Conservation (phyloP, 2,888 invertebrate genomes). For the Glaucopsyche alexis region DNA sequence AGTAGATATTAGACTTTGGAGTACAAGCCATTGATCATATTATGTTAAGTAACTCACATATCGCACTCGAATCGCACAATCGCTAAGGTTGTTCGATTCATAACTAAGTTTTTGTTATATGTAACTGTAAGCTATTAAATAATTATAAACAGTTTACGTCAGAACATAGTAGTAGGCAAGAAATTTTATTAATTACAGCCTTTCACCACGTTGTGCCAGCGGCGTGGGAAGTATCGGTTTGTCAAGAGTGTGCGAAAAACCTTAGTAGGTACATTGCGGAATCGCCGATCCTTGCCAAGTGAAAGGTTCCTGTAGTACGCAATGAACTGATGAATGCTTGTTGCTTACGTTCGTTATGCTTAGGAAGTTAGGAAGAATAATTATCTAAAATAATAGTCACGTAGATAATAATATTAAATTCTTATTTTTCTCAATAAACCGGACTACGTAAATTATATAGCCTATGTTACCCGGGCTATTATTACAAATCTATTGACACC, state of each 20-base stretch:
- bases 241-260: constrained; percentile 29
- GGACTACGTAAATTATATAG: too few relatives aligned
- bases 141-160: constrained; percentile 13
- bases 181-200: constrained; percentile 19
- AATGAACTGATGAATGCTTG: background rate
- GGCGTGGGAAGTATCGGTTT: constrained; percentile 29
- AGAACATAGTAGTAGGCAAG: constrained; percentile 15
- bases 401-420: too few relatives aligned
- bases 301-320: constrained; percentile 27
- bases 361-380: background rate
- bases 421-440: too few relatives aligned
- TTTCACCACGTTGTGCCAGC: constrained; percentile 11
- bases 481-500: too few relatives aligned
- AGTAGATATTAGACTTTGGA: too few relatives aligned
- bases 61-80: too few relatives aligned
- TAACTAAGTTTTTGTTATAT: background rate
- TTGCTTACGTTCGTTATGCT: background rate
- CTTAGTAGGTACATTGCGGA: constrained; percentile 21
- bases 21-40: too few relatives aligned
- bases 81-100: background rate
- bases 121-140: background rate
- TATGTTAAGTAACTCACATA: too few relatives aligned
- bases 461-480: too few relatives aligned
- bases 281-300: constrained; percentile 26
- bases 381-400: background rate